Percentiles rank a stretch among this genome's conserved stretches.
Conservation (phyloP, 2,113 vertebrate genomes). For the Phasianus colchicus region DNA sequence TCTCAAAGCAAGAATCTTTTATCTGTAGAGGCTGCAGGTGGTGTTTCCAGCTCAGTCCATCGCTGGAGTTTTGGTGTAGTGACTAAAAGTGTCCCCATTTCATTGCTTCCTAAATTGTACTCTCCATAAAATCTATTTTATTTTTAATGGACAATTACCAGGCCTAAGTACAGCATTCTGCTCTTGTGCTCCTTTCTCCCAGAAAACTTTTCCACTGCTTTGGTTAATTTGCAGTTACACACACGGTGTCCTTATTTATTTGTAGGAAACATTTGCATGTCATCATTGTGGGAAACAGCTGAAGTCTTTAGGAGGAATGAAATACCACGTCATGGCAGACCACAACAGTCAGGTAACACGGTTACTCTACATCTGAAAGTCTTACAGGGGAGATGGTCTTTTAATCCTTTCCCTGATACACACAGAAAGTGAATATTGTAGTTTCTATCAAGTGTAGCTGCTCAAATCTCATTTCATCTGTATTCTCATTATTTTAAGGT, state of each 20-base stretch:
- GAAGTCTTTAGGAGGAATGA: constrained; percentile 93
- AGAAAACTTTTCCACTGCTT: neutral
- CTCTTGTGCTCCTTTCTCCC: neutral
- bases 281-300: constrained; percentile 94
- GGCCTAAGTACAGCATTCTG: neutral
- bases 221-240: neutral
- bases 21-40: neutral
- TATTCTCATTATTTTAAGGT: neutral
- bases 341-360: constrained; percentile 89
- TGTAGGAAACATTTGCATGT: constrained; percentile 89
- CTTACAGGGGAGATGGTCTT: neutral
- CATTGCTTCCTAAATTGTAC: neutral
- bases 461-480: neutral
- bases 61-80: neutral
- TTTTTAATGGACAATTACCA: neutral
- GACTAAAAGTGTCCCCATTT: neutral
- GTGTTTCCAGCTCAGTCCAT: neutral
- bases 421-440: neutral
- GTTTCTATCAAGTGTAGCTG: neutral
- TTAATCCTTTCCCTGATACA: neutral
- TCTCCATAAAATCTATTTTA: neutral
- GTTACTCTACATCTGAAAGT: neutral
- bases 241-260: neutral
- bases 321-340: constrained; percentile 97
- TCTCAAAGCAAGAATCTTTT: neutral